These are phyloP conservation scores for Liopterus haemorrhoidalis DNA, from an alignment of 2,888 invertebrate species.

Conservation along the genomic window DNA sequence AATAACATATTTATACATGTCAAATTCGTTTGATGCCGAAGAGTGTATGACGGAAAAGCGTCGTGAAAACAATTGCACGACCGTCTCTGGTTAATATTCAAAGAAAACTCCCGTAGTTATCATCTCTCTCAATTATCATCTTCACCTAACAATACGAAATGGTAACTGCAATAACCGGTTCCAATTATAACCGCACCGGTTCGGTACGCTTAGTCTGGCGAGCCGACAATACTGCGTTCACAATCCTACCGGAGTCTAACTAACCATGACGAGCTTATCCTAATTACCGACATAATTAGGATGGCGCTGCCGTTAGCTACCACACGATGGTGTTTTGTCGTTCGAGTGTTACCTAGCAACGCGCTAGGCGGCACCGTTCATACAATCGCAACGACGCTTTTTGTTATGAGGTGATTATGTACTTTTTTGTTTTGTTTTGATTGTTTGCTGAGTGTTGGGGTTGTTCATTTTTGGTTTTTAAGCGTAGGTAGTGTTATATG, in stretches of 20 bases:
- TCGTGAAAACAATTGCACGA: constrained; percentile 36
- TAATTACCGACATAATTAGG: constrained; percentile 47
- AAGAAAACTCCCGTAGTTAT: constrained; percentile 40
- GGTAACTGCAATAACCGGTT: constrained; percentile 42
- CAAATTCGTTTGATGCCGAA: constrained; percentile 38
- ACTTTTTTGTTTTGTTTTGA: too few relatives aligned
- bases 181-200: constrained; percentile 40
- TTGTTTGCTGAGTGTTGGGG: too few relatives aligned
- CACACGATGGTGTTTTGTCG: constrained; percentile 41
- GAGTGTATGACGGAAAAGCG: constrained; percentile 49
- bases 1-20: too few relatives aligned
- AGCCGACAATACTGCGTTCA: too few relatives aligned
- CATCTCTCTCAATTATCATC: constrained; percentile 43
- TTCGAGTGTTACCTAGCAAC: too few relatives aligned
- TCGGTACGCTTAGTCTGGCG: constrained; percentile 33
- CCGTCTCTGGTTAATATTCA: constrained; percentile 36
- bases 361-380: too few relatives aligned
- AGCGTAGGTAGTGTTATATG: too few relatives aligned
- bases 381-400: too few relatives aligned
- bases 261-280: constrained; percentile 45
- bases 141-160: constrained; percentile 44
- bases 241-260: constrained; percentile 34
- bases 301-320: constrained; percentile 38
- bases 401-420: too few relatives aligned
- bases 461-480: too few relatives aligned